A percentile compares a stretch with the other conserved stretches of the same genome.
Evolutionary conservation across 2,888 invertebrate species (phyloP).

Genomic region (Eledona agricola): DNA sequence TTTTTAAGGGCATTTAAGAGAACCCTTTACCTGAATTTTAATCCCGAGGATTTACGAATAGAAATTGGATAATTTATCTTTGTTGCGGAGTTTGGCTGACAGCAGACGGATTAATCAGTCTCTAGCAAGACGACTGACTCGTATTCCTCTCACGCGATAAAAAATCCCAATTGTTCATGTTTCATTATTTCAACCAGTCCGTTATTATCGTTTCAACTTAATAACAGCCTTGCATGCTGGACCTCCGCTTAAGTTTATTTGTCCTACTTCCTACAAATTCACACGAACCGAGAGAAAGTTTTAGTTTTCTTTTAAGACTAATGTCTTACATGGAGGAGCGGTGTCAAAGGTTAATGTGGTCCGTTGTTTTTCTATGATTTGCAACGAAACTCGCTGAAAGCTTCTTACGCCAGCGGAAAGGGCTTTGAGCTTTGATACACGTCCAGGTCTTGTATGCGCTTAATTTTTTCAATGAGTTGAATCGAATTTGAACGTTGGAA

Average conservation of each 20-base stretch:
- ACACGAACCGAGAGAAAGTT: too few species aligned
- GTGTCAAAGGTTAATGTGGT: constrained; percentile 18
- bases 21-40: constrained; percentile 37
- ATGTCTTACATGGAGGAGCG: constrained; percentile 1
- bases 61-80: constrained; percentile 38
- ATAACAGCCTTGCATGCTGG: too few species aligned
- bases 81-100: constrained; percentile 15
- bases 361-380: constrained; percentile 28
- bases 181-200: too few species aligned
- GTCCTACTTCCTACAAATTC: too few species aligned
- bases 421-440: constrained; percentile 27
- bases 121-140: too few species aligned
- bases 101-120: constrained; percentile 24
- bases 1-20: constrained; percentile 36
- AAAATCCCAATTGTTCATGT: too few species aligned
- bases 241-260: too few species aligned
- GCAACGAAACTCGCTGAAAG: constrained; percentile 24
- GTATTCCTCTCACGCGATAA: too few species aligned
- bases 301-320: constrained; percentile 5
- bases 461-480: constrained; percentile 14
- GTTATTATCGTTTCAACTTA: too few species aligned
- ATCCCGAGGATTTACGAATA: constrained; percentile 35
- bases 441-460: too few species aligned
- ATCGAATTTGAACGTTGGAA: constrained; percentile 14
- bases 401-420: constrained; percentile 21